These are phyloP conservation scores for Rhinolophus ferrumequinum DNA, from an alignment of 2,113 vertebrate species.

Conservation along the genomic window DNA sequence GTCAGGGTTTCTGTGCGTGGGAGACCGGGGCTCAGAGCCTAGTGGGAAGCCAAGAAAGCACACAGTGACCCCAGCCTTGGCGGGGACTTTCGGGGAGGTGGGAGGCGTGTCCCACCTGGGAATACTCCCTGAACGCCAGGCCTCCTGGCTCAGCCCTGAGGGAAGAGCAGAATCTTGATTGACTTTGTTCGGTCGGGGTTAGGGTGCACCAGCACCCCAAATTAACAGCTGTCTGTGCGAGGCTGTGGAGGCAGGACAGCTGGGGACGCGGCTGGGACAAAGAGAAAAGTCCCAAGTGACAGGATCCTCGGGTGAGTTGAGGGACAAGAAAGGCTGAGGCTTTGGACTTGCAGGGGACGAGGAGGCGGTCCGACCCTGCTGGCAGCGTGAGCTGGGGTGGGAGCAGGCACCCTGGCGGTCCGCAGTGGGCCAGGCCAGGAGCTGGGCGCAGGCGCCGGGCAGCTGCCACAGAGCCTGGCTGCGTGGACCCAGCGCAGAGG, in stretches of 20 bases:
- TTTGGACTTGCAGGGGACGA: not conserved
- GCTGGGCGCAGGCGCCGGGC: not conserved
- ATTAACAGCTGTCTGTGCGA: rapidly evolving
- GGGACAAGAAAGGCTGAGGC: not conserved
- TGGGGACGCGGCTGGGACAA: not conserved
- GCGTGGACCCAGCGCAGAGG: not conserved
- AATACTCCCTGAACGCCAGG: not conserved
- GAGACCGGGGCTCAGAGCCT: not conserved
- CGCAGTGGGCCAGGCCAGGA: rapidly evolving
- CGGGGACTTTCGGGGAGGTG: too few species aligned
- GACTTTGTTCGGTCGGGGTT: rapidly evolving
- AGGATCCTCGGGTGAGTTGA: not conserved
- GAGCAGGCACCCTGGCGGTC: not conserved
- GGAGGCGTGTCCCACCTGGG: too few species aligned
- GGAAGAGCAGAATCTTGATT: rapidly evolving
- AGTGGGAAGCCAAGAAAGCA: too few species aligned
- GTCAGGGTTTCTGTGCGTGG: not conserved
- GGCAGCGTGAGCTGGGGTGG: rapidly evolving
- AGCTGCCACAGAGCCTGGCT: not conserved
- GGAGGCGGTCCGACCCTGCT: not conserved
- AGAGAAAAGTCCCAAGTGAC: not conserved
- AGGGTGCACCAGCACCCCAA: not conserved
- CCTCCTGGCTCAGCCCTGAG: not conserved
- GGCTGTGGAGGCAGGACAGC: not conserved
- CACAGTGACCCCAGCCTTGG: not conserved